These are phyloP conservation scores for Gavialis gangeticus DNA, from an alignment of 2,113 vertebrate species.

Conservation along the genomic window DNA sequence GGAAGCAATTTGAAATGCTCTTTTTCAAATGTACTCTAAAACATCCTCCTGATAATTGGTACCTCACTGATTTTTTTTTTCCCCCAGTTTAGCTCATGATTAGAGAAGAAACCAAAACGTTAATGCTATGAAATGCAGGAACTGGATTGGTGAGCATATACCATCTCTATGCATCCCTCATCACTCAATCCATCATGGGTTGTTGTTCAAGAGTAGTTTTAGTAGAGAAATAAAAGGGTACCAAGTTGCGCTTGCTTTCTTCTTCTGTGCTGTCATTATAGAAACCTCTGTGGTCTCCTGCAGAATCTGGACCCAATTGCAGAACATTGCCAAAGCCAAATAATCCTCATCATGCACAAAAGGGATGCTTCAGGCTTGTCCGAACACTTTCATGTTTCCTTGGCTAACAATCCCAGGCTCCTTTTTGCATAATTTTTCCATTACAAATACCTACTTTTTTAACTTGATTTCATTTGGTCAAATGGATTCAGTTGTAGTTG, in stretches of 20 bases:
- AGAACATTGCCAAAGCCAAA: neutral
- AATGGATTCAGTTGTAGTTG: neutral
- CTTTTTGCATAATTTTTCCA: neutral
- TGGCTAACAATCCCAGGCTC: neutral
- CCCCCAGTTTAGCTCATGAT: neutral
- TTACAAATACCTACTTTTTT: neutral
- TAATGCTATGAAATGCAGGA: neutral
- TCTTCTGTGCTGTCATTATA: neutral
- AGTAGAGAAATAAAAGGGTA: neutral
- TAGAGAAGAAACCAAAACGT: neutral
- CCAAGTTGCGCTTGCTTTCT: neutral
- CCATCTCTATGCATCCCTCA: neutral
- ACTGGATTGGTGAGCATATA: neutral
- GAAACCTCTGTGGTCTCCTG: neutral
- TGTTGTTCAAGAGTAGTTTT: neutral
- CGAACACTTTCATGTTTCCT: neutral
- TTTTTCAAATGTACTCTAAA: neutral
- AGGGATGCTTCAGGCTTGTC: neutral
- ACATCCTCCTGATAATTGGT: neutral
- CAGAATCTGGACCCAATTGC: neutral
- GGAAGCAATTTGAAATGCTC: neutral
- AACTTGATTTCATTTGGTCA: neutral
- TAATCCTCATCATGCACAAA: accelerated
- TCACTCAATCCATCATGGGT: neutral
- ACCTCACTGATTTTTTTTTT: neutral